Percentiles rank a stretch among this genome's conserved stretches.
Conservation (phyloP, 2,113 vertebrate genomes). For the Lagopus muta region DNA sequence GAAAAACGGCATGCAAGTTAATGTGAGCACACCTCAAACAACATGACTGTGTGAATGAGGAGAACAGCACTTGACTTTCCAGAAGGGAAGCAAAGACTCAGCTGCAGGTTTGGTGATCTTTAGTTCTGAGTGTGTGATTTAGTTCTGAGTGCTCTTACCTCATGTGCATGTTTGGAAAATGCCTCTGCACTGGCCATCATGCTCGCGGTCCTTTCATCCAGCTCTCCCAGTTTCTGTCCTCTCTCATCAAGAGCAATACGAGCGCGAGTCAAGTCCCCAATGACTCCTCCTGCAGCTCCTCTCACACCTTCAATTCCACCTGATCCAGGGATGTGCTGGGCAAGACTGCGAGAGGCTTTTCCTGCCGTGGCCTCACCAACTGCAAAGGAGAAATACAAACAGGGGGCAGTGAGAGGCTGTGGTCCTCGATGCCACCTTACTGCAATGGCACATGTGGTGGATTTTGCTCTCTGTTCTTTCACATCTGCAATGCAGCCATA, state of each 20-base stretch:
- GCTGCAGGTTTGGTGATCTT: background rate
- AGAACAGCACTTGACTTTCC: background rate
- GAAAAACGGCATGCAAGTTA: rapidly evolving
- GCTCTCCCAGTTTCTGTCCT: conserved; percentile 93
- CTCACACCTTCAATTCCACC: conserved; percentile 90
- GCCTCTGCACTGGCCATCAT: conserved; percentile 96
- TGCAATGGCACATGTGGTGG: rapidly evolving
- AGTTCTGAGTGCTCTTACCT: conserved; percentile 76
- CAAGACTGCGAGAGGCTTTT: conserved; percentile 92
- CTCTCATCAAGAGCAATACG: conserved; percentile 95
- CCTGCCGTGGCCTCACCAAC: conserved; percentile 95
- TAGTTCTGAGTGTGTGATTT: background rate
- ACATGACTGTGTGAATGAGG: rapidly evolving
- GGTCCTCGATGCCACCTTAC: background rate
- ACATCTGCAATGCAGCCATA: rapidly evolving
- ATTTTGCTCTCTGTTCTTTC: background rate
- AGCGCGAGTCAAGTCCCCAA: conserved; percentile 91
- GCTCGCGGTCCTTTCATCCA: conserved; percentile 93
- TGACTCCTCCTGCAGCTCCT: conserved; percentile 88
- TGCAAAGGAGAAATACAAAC: conserved; percentile 37
- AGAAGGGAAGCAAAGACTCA: background rate
- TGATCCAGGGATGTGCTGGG: conserved; percentile 95
- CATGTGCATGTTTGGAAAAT: conserved; percentile 96
- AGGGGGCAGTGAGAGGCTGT: background rate
- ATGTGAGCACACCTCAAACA: background rate